Evolutionary conservation across 92 coral and sea anemone genomes (phyloP), one percentile per base, ranked within the genome.

Genomic region (Parazoanthus swiftii): DNA sequence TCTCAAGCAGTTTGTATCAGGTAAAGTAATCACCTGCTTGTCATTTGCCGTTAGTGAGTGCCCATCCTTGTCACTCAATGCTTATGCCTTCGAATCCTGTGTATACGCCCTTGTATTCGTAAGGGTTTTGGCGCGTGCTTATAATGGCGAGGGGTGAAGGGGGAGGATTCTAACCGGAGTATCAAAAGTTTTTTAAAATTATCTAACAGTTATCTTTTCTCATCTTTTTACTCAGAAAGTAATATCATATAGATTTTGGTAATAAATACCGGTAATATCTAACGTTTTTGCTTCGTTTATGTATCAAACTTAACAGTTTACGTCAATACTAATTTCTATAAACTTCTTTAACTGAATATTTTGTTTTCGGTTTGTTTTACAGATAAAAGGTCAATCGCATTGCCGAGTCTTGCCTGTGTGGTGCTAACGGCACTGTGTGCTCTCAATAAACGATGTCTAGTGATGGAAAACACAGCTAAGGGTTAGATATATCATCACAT

Each of bases 381-480:
- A 97, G 99, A 95, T 26, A 92, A 94, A 50, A 95, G 92, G 44
- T 77, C 89, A 23, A 43, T 93, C 37, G 94, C 95, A 23, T 59
- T 90, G 23, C 89, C 76, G 80, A 85, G 95, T 66, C 85, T 97
- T 91, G 91, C 94, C 18, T 85, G 93, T 88, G 98, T 97, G n/a
- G 91, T 97, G 92, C 91, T 93, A 33, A 94, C 96, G 29, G 98
- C 95, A 8, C 82, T 97, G 78, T 94, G 96, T 80, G 89, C 98
- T 50, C 94, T 95, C 72, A 94, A 91, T 75, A 95, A 95, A 85
- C 91, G 96, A 82, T 97, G 99, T 79, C 89, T 97, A n/a, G 93
- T 96, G 65, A 97, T 97, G 99, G 99, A 97, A 88, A 95, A 95
- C 85, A 97, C 99, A 0, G 98, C 99, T 21, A 94, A 91, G 92